Percentiles rank a stretch among this genome's conserved stretches.
These are phyloP conservation scores for Anas capensis DNA, from an alignment of 2,797 vertebrate genomes.

Conservation along the genomic window DNA sequence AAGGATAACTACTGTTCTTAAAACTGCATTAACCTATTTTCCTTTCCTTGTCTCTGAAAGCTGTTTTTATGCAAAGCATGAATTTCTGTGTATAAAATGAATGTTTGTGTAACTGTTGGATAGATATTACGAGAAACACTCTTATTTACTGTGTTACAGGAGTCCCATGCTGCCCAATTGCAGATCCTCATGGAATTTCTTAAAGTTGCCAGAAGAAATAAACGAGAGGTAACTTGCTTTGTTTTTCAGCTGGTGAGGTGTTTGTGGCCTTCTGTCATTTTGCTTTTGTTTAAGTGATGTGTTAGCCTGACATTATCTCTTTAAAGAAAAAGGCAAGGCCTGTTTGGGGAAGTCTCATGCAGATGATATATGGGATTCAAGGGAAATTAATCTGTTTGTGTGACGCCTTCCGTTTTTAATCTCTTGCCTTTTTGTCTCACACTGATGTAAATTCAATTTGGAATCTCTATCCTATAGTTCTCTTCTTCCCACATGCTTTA, in stretches of 20 bases:
- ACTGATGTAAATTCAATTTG: neutral
- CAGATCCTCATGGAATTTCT: slow-evolving; percentile 99
- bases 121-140: neutral
- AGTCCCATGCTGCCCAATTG: slow-evolving; percentile 95
- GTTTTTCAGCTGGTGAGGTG: slow-evolving; percentile 9
- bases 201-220: slow-evolving; percentile 97
- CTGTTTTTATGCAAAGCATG: neutral
- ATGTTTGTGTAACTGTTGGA: neutral
- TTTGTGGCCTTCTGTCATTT: slow-evolving; percentile 1
- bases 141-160: slow-evolving; percentile 82
- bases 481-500: neutral
- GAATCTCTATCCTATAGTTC: neutral
- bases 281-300: neutral
- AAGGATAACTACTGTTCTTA: neutral
- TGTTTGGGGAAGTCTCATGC: neutral
- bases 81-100: neutral
- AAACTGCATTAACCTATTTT: neutral
- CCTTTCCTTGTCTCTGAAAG: neutral
- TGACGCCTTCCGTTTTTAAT: slow-evolving; percentile 47
- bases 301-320: neutral
- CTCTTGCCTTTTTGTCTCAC: neutral
- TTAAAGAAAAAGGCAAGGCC: neutral
- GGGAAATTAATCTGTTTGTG: slow-evolving; percentile 18
- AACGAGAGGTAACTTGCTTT: slow-evolving; percentile 90
- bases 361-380: neutral